Evolutionary conservation across 2,888 invertebrate genomes (phyloP).

Genomic region (Conchocele bisecta): DNA sequence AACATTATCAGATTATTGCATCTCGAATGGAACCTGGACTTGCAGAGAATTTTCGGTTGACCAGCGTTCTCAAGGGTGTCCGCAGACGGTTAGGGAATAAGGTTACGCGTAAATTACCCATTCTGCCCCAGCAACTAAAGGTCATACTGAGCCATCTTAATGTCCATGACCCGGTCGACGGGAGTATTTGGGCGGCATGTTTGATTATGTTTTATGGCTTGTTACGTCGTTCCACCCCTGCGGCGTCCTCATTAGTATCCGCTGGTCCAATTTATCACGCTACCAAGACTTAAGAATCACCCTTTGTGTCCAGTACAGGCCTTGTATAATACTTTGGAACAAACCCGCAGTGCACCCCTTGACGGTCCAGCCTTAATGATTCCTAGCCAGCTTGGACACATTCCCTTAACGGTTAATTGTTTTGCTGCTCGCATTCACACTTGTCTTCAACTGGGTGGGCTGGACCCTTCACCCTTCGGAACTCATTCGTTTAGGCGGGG

Average conservation of each 20-base stretch:
- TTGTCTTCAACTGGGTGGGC: too few species aligned
- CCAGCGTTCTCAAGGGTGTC: constrained; percentile 16
- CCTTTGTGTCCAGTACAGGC: neutral
- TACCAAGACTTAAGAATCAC: neutral
- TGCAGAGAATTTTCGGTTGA: constrained; percentile 15
- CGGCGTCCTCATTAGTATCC: neutral
- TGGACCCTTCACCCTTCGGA: too few species aligned
- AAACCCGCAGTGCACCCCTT: neutral
- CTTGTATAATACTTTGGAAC: neutral
- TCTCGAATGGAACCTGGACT: constrained; percentile 27
- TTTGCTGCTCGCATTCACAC: too few species aligned
- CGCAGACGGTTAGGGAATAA: constrained; percentile 21
- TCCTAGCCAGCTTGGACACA: too few species aligned
- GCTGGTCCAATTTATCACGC: neutral
- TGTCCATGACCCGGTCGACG: constrained; percentile 13
- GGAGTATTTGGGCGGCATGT: constrained; percentile 18
- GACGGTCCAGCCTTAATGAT: neutral
- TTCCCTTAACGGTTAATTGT: too few species aligned
- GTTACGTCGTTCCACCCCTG: neutral
- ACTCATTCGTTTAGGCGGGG: too few species aligned
- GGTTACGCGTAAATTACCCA: constrained; percentile 25
- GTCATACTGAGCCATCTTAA: constrained; percentile 7
- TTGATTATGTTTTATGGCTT: constrained; percentile 4
- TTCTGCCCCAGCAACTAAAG: constrained; percentile 11
- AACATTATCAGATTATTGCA: constrained; percentile 36